Evolutionary conservation across 1,140 invertebrate species (phyloP), one percentile per base, ranked within the genome.

Genomic region (Phymorhynchus buccinoides): DNA sequence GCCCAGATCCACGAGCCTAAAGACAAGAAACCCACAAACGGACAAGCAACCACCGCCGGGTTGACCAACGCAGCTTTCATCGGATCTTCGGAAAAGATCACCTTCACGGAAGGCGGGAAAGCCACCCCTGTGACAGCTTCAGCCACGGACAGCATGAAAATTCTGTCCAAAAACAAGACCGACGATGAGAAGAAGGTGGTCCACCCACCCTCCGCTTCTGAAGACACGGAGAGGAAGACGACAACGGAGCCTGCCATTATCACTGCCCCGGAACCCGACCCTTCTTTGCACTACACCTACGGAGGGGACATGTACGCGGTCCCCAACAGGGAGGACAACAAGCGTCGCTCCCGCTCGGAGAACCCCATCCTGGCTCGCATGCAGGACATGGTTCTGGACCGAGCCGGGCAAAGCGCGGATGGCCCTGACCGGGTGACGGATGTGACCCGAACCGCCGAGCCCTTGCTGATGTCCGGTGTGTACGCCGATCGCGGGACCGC

Each of bases 61-160:
- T 6, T 52, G 27, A 30, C n/a, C 39, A 79, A 79, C 77, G 3
- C 41, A 32, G 77, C 42, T 16, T 79, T 79, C 77, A 6, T 12
- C 39, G 39, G 22, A 9, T 9, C 27, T 22, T 9, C 22, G 22
- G 77, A 79, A 44, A 78, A 78, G 42, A 78, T 78, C 41, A 48
- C 16, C 27, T n/a, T 66, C 62, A n/a, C 7, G 9, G 73, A 75
- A 27, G 73, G 41, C 16, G 73, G 37, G 35, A 75, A 41, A 27
- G 30, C 18, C 30, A 62, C n/a, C 35, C n/a, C 18, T 82, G 66
- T 75, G 32, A 41, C 32, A 9, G 27, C 37, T 6, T 87, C 84
- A 6, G 86, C 86, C 42, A 87, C 86, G 1, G 86, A 87, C 81
- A 87, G 84, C 78, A 87, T 87, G 81, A 87, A 87, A 75, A 27